phyloP scores from a whole-genome alignment of 2,888 invertebrate genomes.

The Orthonevra nobilis region DNA sequence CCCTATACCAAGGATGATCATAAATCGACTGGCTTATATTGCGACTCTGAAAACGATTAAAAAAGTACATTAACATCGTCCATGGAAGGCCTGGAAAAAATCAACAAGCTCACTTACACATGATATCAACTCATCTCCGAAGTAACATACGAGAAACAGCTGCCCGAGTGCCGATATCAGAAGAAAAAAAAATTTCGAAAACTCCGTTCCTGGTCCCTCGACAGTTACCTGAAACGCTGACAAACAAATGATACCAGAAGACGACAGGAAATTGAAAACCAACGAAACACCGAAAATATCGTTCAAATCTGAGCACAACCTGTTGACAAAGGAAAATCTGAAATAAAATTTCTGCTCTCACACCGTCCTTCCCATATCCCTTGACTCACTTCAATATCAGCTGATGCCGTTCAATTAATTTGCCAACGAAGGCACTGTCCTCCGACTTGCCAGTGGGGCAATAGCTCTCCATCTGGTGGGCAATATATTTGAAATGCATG shows the following conservation, averaged over 20 bases:
- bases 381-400: constrained; percentile 71
- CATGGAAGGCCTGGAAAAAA: background rate
- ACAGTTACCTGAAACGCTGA: constrained; percentile 69
- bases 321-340: constrained; percentile 39
- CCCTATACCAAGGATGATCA: constrained; percentile 74
- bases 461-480: constrained; percentile 69
- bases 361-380: too few species aligned
- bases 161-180: constrained; percentile 65
- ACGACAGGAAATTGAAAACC: constrained; percentile 67
- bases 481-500: constrained; percentile 74
- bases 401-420: constrained; percentile 71
- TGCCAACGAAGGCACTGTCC: constrained; percentile 68
- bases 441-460: constrained; percentile 65
- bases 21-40: constrained; percentile 72
- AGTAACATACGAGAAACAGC: constrained; percentile 71
- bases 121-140: constrained; percentile 69
- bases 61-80: background rate
- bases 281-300: constrained; percentile 67
- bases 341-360: background rate
- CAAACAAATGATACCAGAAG: constrained; percentile 67
- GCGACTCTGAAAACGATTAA: constrained; percentile 71
- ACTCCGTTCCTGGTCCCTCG: constrained; percentile 67
- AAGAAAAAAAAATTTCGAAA: constrained; percentile 67
- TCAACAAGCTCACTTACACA: constrained; percentile 44
- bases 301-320: constrained; percentile 70